Base-by-base conservation (phyloP, 1,140 invertebrate species). In the Drosophila carrolli region DNA sequence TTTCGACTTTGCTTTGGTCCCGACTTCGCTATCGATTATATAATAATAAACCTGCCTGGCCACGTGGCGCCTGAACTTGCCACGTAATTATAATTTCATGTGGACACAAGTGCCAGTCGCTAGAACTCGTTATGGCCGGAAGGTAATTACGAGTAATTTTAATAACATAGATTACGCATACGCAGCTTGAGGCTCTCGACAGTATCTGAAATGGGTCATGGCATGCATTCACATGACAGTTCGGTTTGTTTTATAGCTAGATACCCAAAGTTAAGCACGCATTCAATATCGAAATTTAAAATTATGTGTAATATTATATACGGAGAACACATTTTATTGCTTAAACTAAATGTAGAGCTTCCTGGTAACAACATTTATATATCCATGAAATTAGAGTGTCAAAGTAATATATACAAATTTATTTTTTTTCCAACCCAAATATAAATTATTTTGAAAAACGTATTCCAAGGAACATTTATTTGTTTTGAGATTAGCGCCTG, bases 111-210 rank as follows among this genome's bases (percentile, higher is more conserved):
- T 32, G 43, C 23, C 27, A 32, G 9, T 50, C 35, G 60, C 13
- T 16, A 62, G 43, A 56, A 19, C 44, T 60, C 60, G 40, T 61
- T 63, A 19, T 40, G 29, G 46, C 44, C 70, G 35, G 53, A 65
- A 63, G 63, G 41, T 57, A 78, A 81, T 81, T 71, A 78, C 27
- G 27, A 65, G 51, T 67, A 66, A 75, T 68, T 67, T 67, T 75
- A 75, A 75, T 75, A 75, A 59, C 54, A 50, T 46, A 67, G 41
- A 82, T 81, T 75, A 86, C 82, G 68, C 71, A 85, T 85, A 86
- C 82, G 78, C 60, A 29, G 29, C 60, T 68, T 54, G 62, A 27
- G 59, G 19, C 51, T 53, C n/a, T 43, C 11, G 60, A 54, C 32
- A 46, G 40, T 16, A 29, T 40, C 32, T 27, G 9, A 68, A 53